Conservation (phyloP, 1,140 invertebrate genomes). For the Sinella curviseta region DNA sequence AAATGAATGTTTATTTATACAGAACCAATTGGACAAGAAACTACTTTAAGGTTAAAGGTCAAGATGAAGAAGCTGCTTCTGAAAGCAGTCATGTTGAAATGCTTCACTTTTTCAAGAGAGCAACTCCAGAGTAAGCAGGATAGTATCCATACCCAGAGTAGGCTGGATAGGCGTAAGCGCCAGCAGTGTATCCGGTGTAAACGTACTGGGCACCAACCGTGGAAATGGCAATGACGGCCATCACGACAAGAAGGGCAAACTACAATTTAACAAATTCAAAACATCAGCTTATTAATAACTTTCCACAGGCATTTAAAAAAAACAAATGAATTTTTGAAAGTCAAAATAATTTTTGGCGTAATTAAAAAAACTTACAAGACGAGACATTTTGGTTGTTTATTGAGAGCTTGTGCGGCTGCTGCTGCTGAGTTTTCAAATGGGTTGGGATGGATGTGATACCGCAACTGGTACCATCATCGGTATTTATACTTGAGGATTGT, state of each 20-base stretch:
- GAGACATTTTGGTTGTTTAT: slow-evolving; percentile 8
- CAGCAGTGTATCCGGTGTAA: background rate
- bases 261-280: background rate
- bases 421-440: background rate
- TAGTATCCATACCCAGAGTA: background rate
- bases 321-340: background rate
- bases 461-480: background rate
- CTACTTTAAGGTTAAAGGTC: too few species aligned
- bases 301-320: background rate
- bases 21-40: too few species aligned
- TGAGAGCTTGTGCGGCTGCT: background rate
- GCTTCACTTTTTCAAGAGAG: too few species aligned
- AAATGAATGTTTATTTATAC: too few species aligned
- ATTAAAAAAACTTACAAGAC: slow-evolving; percentile 12
- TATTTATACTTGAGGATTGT: slow-evolving; percentile 14
- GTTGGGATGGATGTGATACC: slow-evolving; percentile 1
- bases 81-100: too few species aligned
- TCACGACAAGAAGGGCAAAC: background rate
- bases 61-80: too few species aligned
- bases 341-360: background rate
- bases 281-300: background rate
- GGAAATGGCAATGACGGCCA: slow-evolving; percentile 11
- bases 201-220: background rate
- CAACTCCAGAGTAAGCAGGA: background rate
- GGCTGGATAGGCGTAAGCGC: background rate